Conservation (phyloP, 2,888 invertebrate genomes). For the Acanthacorydalis orientalis region DNA sequence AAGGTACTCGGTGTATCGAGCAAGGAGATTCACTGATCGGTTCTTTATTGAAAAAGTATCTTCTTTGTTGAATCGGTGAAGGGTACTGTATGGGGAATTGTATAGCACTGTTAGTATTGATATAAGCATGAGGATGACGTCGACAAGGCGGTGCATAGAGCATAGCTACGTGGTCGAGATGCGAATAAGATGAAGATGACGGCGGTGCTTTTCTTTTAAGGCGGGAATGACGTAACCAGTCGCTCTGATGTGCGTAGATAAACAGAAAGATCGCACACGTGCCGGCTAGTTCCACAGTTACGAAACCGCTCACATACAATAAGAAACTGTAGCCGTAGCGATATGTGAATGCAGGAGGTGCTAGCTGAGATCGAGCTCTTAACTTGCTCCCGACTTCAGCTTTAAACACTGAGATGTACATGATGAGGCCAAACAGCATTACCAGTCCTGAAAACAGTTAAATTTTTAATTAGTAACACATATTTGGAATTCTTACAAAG, state of each 20-base stretch:
- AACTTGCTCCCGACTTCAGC: constrained; percentile 80
- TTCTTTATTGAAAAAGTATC: constrained; percentile 48
- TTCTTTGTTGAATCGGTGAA: constrained; percentile 35
- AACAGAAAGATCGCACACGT: constrained; percentile 76
- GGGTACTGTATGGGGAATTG: constrained; percentile 20
- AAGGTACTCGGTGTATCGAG: constrained; percentile 33
- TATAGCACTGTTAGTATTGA: constrained; percentile 25
- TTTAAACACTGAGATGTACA: constrained; percentile 86
- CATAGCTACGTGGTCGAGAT: background rate
- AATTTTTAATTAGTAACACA: background rate
- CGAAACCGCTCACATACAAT: constrained; percentile 68
- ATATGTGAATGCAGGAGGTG: constrained; percentile 67
- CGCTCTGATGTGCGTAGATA: constrained; percentile 60
- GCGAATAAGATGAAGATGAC: constrained; percentile 29
- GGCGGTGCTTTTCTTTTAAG: constrained; percentile 34
- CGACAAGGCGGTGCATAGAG: constrained; percentile 20
- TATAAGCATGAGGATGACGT: constrained; percentile 27
- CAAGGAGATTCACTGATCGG: constrained; percentile 29
- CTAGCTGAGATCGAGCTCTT: constrained; percentile 58
- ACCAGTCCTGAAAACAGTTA: constrained; percentile 51
- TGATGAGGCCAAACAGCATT: constrained; percentile 79
- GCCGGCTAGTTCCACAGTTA: constrained; percentile 71
- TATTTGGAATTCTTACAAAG: too few species aligned
- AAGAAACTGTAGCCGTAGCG: constrained; percentile 80
- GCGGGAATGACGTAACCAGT: constrained; percentile 34